A percentile compares a stretch with the other conserved stretches of the same genome.
Conservation (phyloP, 2,888 invertebrate species). For the Zygogramma bicolorata region DNA sequence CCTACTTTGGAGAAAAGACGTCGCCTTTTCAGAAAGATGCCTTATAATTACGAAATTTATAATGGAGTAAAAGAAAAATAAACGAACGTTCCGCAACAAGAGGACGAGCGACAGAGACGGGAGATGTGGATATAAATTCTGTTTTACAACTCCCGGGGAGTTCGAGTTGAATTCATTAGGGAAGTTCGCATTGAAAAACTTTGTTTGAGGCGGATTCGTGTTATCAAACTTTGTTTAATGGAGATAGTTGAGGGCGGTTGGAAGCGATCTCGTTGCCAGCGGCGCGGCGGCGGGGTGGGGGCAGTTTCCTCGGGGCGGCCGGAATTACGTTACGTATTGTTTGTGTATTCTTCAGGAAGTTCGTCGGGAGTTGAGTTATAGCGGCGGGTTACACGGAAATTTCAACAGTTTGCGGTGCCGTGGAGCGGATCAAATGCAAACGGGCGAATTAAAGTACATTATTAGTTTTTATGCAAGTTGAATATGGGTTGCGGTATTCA, state of each 20-base stretch:
- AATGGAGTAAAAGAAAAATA: background rate
- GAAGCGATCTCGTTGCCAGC: constrained; percentile 32
- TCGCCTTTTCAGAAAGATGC: background rate
- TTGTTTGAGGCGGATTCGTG: constrained; percentile 44
- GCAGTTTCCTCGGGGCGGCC: constrained; percentile 23
- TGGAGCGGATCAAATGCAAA: background rate
- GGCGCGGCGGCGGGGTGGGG: constrained; percentile 34
- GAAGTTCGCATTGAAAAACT: constrained; percentile 48
- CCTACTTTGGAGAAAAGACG: background rate
- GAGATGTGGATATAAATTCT: constrained; percentile 41
- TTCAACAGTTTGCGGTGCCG: constrained; percentile 1
- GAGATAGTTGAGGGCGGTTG: constrained; percentile 50
- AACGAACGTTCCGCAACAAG: constrained; percentile 37
- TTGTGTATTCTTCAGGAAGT: background rate
- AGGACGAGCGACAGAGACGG: constrained; percentile 16
- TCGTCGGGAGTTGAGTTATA: constrained; percentile 1
- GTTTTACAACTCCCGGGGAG: constrained; percentile 42
- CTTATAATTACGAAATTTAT: constrained; percentile 10
- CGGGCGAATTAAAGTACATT: background rate
- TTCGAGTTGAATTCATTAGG: constrained; percentile 48
- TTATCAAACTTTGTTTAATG: constrained; percentile 53
- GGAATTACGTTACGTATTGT: constrained; percentile 4
- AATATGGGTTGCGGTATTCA: too few species aligned
- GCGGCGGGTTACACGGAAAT: background rate
- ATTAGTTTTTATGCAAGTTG: too few species aligned